Conservation (phyloP, 2,113 vertebrate genomes). For the Elephas maximus region DNA sequence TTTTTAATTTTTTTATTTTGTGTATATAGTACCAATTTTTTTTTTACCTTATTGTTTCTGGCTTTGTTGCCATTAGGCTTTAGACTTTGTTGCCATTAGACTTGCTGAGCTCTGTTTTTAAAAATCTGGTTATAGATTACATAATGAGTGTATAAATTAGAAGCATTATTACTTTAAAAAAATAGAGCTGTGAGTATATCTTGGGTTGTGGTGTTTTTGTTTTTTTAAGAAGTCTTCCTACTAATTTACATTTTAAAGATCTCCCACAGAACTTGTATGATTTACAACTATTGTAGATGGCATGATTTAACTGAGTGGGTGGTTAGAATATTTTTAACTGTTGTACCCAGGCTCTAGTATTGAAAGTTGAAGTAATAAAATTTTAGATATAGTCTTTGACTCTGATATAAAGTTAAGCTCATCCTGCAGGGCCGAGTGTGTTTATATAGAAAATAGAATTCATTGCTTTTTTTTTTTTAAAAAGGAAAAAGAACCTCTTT, state of each 20-base stretch:
- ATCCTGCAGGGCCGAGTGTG: not conserved
- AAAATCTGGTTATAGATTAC: not conserved
- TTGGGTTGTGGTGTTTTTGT: not conserved
- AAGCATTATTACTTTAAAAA: not conserved
- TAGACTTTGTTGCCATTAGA: not conserved
- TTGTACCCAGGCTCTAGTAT: not conserved
- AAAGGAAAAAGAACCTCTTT: not conserved
- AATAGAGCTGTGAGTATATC: not conserved
- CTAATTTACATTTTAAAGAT: not conserved
- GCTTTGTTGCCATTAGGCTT: not conserved
- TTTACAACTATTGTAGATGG: not conserved
- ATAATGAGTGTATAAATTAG: not conserved
- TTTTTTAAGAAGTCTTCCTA: not conserved
- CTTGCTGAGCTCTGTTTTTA: not conserved
- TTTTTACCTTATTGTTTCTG: not conserved
- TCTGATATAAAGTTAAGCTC: not conserved
- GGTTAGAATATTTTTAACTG: not conserved
- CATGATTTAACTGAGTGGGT: not conserved
- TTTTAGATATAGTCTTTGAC: not conserved
- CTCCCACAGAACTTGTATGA: not conserved
- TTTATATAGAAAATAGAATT: constrained; percentile 16
- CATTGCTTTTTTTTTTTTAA: constrained; percentile 7
- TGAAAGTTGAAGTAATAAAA: not conserved
- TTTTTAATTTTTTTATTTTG: not conserved
- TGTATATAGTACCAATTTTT: not conserved